Percentiles rank a stretch among this genome's conserved stretches.
These are phyloP conservation scores for Tinamus guttatus DNA, from an alignment of 2,113 vertebrate genomes.

Conservation along the genomic window DNA sequence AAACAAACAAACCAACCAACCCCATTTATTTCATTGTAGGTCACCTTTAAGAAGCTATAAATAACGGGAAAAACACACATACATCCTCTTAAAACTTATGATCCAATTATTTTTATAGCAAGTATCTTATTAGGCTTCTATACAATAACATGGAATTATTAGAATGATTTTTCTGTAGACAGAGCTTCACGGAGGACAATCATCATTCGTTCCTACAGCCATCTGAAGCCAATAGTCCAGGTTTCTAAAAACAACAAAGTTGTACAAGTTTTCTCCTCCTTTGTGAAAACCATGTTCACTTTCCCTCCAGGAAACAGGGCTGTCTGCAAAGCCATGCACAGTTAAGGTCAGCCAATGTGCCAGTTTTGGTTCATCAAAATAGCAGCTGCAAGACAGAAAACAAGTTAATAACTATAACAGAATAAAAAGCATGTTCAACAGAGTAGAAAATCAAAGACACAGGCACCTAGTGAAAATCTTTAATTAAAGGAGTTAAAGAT, in stretches of 20 bases:
- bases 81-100: background rate
- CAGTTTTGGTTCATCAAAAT: slow-evolving; percentile 81
- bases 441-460: background rate
- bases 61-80: background rate
- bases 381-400: slow-evolving; percentile 76
- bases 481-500: background rate
- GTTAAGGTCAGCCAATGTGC: slow-evolving; percentile 85
- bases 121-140: background rate
- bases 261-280: slow-evolving; percentile 92
- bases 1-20: background rate
- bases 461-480: background rate
- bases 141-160: background rate
- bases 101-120: background rate
- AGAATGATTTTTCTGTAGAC: background rate
- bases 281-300: slow-evolving; percentile 86
- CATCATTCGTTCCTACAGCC: slow-evolving; percentile 85
- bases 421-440: background rate
- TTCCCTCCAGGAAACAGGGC: slow-evolving; percentile 88
- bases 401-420: background rate
- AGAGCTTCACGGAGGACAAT: slow-evolving; percentile 82
- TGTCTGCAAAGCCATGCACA: slow-evolving; percentile 92
- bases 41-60: background rate
- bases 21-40: background rate
- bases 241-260: slow-evolving; percentile 87
- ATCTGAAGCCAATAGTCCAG: slow-evolving; percentile 89